phyloP scores from a whole-genome alignment of 1,140 invertebrate species.

The Anadara kagoshimensis region DNA sequence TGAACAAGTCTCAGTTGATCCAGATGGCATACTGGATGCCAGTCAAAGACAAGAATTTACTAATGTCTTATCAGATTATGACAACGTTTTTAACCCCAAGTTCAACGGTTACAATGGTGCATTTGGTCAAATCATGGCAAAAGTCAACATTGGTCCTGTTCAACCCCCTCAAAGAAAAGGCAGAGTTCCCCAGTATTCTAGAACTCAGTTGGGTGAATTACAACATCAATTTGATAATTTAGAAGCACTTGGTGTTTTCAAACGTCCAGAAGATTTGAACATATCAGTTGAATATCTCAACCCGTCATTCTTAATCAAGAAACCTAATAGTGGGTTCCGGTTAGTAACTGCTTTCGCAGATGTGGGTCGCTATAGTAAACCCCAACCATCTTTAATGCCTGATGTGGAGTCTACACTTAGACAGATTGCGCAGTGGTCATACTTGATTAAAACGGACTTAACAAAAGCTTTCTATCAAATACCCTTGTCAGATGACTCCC shows the following conservation, averaged over 20 bases:
- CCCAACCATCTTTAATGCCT: constrained; percentile 38
- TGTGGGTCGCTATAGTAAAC: constrained; percentile 34
- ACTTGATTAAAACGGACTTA: constrained; percentile 36
- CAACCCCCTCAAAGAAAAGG: constrained; percentile 48
- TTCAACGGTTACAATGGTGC: too few species aligned
- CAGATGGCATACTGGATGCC: too few species aligned
- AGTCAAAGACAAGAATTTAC: too few species aligned
- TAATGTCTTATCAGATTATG: too few species aligned
- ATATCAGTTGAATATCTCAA: constrained; percentile 35
- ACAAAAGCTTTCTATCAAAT: constrained; percentile 51
- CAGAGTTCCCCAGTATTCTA: constrained; percentile 24
- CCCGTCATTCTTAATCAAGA: constrained; percentile 37
- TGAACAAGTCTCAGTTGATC: too few species aligned
- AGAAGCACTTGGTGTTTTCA: constrained; percentile 27
- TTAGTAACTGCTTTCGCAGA: constrained; percentile 28
- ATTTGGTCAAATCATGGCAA: constrained; percentile 32
- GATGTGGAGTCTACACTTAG: constrained; percentile 43
- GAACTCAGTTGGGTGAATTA: constrained; percentile 2
- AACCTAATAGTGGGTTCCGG: constrained; percentile 28
- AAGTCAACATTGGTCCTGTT: constrained; percentile 47
- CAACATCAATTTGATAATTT: constrained; percentile 34
- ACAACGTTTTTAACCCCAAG: too few species aligned
- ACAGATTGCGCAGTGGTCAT: constrained; percentile 41
- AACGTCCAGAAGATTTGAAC: constrained; percentile 28
- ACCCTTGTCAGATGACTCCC: constrained; percentile 29